These are phyloP conservation scores for Drosophila silvestris DNA, from an alignment of 2,888 invertebrate species.

Conservation along the genomic window DNA sequence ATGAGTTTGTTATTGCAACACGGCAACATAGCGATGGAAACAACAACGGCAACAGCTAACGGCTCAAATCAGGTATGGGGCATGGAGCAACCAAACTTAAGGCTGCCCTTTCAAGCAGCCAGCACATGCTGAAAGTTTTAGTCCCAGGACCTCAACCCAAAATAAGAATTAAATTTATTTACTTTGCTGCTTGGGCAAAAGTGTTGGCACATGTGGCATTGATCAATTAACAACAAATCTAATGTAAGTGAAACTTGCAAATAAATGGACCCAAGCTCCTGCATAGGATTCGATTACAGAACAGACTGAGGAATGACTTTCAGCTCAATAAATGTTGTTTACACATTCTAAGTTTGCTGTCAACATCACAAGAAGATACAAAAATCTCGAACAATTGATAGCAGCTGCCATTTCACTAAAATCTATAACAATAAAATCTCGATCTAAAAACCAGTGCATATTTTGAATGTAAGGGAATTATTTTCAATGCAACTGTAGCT, in stretches of 20 bases:
- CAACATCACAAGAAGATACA: background rate
- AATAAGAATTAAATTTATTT: conserved; percentile 75
- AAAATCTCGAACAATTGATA: background rate
- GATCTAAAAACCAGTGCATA: background rate
- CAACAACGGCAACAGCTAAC: conserved; percentile 30
- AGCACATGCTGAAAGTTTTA: conserved; percentile 62
- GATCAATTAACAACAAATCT: conserved; percentile 67
- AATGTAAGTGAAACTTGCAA: conserved; percentile 56
- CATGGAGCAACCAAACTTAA: conserved; percentile 35
- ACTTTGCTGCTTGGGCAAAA: conserved; percentile 58
- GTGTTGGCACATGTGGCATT: conserved; percentile 69
- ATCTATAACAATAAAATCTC: background rate
- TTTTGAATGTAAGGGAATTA: background rate
- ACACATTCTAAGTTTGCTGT: background rate
- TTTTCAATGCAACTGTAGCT: background rate
- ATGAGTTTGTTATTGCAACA: conserved; percentile 72
- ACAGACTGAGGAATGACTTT: background rate
- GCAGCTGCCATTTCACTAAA: background rate
- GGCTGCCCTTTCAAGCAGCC: conserved; percentile 3
- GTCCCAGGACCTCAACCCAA: conserved; percentile 23
- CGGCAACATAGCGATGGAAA: conserved; percentile 32
- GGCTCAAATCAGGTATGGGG: conserved; percentile 24
- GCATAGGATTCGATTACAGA: background rate
- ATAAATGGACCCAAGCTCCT: conserved; percentile 6
- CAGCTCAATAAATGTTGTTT: background rate